A percentile compares a stretch with the other conserved stretches of the same genome.
Evolutionary conservation across 2,113 vertebrate genomes (phyloP).

Genomic region (Ceuthmochares aereus): DNA sequence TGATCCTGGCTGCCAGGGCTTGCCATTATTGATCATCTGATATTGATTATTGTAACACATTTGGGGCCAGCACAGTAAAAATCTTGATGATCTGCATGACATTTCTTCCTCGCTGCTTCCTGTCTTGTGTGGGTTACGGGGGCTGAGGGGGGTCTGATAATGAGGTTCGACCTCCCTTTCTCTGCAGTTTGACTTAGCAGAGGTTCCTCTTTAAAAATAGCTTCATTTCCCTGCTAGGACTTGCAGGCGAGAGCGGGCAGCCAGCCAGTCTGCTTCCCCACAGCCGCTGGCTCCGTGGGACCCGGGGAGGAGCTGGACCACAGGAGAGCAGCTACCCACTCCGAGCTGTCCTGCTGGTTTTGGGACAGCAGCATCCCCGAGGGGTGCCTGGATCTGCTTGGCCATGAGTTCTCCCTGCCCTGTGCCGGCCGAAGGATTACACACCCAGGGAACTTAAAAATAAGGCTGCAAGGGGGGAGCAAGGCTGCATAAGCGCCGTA

Average conservation of each 20-base stretch:
- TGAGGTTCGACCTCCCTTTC: conserved; percentile 18
- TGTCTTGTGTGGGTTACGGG: background rate
- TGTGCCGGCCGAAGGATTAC: background rate
- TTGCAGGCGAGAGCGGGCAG: conserved; percentile 46
- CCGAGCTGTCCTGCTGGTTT: background rate
- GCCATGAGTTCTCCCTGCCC: background rate
- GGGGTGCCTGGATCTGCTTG: background rate
- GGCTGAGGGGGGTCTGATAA: background rate
- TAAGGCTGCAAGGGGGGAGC: fast-evolving
- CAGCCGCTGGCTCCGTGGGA: background rate
- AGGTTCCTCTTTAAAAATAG: conserved; percentile 70
- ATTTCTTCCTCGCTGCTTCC: conserved; percentile 1
- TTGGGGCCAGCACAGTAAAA: conserved; percentile 45
- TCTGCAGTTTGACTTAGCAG: conserved; percentile 16
- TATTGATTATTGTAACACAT: conserved; percentile 24
- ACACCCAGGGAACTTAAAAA: background rate
- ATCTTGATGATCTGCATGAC: background rate
- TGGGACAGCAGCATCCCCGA: background rate
- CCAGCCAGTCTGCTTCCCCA: conserved; percentile 66
- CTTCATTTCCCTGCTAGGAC: conserved; percentile 59
- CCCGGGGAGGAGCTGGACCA: conserved; percentile 50
- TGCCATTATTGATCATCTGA: conserved; percentile 50
- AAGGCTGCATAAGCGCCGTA: background rate
- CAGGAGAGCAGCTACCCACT: background rate
- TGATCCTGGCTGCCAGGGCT: background rate